Conservation (phyloP, 2,797 vertebrate genomes). For the Geotrypetes seraphini region DNA sequence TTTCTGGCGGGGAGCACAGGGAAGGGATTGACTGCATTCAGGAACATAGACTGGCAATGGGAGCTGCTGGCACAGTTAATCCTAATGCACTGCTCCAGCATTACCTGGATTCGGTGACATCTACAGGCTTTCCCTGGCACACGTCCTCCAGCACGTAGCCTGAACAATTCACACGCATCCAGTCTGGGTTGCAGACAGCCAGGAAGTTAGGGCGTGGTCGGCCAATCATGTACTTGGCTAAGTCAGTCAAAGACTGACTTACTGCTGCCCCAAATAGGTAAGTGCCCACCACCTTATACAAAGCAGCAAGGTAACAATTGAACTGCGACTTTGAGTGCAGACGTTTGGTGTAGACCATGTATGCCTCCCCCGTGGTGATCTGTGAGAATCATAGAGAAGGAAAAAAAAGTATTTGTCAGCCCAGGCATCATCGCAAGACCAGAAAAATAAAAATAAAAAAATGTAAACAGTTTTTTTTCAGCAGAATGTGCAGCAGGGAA, state of each 20-base stretch:
- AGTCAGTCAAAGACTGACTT: slow-evolving; percentile 86
- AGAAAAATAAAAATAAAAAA: no score
- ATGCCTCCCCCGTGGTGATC: slow-evolving; percentile 59
- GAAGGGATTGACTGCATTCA: background rate
- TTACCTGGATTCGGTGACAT: slow-evolving; percentile 83
- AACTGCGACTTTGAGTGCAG: slow-evolving; percentile 78
- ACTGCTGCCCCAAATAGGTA: slow-evolving; percentile 78
- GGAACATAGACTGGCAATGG: accelerated
- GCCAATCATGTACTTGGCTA: slow-evolving; percentile 89
- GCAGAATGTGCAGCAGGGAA: no score
- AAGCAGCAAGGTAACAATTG: slow-evolving; percentile 82
- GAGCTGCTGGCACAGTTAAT: background rate
- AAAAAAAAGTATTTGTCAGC: no score
- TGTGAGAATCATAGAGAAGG: no score
- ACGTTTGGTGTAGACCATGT: slow-evolving; percentile 74
- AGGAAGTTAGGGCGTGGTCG: slow-evolving; percentile 85
- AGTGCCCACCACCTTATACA: slow-evolving; percentile 91
- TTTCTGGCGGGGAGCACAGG: background rate
- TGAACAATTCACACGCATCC: slow-evolving; percentile 69
- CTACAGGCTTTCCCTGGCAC: slow-evolving; percentile 62
- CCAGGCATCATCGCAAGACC: no score
- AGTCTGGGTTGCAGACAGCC: slow-evolving; percentile 64
- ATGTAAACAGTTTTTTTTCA: no score
- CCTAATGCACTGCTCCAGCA: background rate
- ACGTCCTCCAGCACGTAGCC: slow-evolving; percentile 49